Evolutionary conservation across 1,140 invertebrate genomes (phyloP).

Genomic region (Aporrectodea caliginosa): DNA sequence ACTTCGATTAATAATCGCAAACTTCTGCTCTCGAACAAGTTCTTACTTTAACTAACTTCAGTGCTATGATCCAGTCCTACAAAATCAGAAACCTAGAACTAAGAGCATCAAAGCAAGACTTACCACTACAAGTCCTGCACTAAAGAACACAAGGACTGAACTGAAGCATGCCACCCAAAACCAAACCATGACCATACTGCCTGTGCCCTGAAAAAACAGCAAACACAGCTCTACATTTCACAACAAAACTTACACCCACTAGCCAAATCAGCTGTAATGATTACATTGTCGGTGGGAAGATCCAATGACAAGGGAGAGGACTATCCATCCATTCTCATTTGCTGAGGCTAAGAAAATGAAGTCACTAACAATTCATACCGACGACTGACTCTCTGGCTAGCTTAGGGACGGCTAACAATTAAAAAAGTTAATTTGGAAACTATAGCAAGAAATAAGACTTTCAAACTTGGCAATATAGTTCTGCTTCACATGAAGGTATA

Average conservation of each 20-base stretch:
- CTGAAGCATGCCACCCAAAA: conserved; percentile 50
- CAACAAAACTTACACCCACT: background rate
- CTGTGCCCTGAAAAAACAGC: conserved; percentile 34
- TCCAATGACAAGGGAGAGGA: background rate
- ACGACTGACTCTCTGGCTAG: background rate
- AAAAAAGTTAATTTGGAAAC: background rate
- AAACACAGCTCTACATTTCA: background rate
- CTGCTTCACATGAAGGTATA: background rate
- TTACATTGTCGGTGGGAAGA: no score
- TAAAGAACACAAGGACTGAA: conserved; percentile 43
- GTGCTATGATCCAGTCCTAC: no score
- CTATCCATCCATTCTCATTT: background rate
- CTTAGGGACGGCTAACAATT: background rate
- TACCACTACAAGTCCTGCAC: no score
- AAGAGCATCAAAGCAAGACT: no score
- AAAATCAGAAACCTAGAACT: no score
- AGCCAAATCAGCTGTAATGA: no score
- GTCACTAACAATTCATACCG: no score
- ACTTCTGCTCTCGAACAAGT: no score
- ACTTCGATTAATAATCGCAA: no score
- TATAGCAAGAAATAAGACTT: background rate
- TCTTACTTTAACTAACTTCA: no score
- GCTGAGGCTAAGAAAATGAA: no score
- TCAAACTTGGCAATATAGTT: background rate
- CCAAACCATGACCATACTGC: conserved; percentile 45